Conservation (phyloP, 2,113 vertebrate genomes). For the Silurus meridionalis region DNA sequence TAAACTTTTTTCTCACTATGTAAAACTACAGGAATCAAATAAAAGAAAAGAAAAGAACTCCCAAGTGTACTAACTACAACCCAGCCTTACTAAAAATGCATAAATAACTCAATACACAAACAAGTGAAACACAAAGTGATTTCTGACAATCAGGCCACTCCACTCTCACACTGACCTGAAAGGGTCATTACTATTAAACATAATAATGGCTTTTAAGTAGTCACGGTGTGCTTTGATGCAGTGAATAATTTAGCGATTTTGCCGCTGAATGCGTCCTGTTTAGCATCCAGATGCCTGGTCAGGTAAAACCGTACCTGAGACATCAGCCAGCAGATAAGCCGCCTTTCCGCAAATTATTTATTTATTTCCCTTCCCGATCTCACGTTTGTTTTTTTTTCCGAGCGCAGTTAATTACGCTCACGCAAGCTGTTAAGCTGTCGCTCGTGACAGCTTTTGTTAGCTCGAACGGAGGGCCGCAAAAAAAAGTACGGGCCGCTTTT, state of each 20-base stretch:
- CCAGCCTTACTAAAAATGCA: neutral
- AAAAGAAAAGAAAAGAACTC: neutral
- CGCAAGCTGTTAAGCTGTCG: constrained; percentile 75
- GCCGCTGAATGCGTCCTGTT: constrained; percentile 34
- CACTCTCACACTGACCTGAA: constrained; percentile 58
- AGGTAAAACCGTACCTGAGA: constrained; percentile 71
- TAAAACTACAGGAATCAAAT: neutral
- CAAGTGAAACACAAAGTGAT: constrained; percentile 54
- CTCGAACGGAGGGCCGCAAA: constrained; percentile 58
- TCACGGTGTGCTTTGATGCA: constrained; percentile 64
- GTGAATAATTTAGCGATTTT: constrained; percentile 73
- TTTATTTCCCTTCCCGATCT: constrained; percentile 61
- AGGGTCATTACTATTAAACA: constrained; percentile 80
- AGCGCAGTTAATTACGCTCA: constrained; percentile 71
- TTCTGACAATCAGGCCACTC: constrained; percentile 62
- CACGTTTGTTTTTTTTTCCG: constrained; percentile 65
- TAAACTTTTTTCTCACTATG: neutral
- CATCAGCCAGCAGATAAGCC: constrained; percentile 63
- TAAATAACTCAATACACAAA: constrained; percentile 15
- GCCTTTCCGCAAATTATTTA: constrained; percentile 71
- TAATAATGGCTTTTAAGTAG: constrained; percentile 78
- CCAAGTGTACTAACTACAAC: neutral
- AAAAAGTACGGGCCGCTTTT: constrained; percentile 59
- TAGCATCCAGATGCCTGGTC: constrained; percentile 52
- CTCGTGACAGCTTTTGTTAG: constrained; percentile 68